These are phyloP conservation scores for Melanocharis versteri DNA, from an alignment of 2,113 vertebrate species.

Conservation along the genomic window DNA sequence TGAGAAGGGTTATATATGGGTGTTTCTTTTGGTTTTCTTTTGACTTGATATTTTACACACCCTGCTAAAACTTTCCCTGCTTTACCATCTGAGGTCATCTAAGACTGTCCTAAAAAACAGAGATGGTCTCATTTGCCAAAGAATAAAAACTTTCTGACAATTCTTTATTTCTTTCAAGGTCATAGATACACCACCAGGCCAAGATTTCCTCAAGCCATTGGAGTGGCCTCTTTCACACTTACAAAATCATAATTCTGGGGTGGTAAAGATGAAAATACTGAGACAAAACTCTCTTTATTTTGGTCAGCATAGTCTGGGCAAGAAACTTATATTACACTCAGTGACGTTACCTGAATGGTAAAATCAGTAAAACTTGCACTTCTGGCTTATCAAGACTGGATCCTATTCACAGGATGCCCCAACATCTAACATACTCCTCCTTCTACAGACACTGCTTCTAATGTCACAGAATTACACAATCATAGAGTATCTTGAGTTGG, in stretches of 20 bases:
- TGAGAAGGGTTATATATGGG: neutral
- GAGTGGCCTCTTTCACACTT: neutral
- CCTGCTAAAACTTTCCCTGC: neutral
- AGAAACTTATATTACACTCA: neutral
- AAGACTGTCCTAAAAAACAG: neutral
- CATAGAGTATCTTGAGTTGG: neutral
- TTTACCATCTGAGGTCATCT: neutral
- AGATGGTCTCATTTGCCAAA: neutral
- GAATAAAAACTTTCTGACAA: neutral
- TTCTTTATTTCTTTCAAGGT: neutral
- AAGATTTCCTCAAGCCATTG: neutral
- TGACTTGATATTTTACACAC: neutral
- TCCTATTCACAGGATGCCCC: neutral
- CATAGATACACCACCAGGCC: neutral
- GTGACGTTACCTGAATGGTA: neutral
- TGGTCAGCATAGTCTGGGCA: neutral
- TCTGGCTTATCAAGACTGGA: neutral
- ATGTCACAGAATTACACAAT: neutral
- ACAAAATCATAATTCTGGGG: neutral
- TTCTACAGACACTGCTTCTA: neutral
- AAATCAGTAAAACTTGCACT: neutral
- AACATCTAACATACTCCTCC: neutral
- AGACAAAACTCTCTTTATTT: neutral
- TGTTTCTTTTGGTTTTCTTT: neutral
- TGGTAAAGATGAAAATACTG: neutral